Conservation (phyloP, 2,888 invertebrate genomes). For the Lasioglossum pauxillum region DNA sequence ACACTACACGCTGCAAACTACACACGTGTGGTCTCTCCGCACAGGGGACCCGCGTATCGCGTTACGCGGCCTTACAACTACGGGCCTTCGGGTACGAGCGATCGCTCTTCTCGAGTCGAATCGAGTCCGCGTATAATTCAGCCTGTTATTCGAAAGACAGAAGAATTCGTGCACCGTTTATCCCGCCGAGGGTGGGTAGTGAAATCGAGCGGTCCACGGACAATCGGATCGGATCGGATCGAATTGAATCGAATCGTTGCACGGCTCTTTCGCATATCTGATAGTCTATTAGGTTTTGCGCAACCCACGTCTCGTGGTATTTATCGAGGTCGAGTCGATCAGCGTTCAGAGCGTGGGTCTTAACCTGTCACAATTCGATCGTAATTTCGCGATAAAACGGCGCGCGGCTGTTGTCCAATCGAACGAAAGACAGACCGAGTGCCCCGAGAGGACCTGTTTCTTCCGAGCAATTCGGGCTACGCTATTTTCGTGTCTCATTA, state of each 20-base stretch:
- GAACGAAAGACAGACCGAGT: neutral
- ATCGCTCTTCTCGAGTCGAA: slow-evolving; percentile 42
- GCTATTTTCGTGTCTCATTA: slow-evolving; percentile 47
- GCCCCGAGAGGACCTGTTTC: slow-evolving; percentile 16
- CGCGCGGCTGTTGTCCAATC: slow-evolving; percentile 41
- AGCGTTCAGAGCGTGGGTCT: slow-evolving; percentile 52
- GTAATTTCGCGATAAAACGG: slow-evolving; percentile 54
- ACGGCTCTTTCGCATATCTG: slow-evolving; percentile 34
- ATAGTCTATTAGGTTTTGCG: slow-evolving; percentile 59
- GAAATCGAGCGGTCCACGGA: slow-evolving; percentile 29
- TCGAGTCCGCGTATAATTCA: slow-evolving; percentile 28
- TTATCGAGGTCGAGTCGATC: slow-evolving; percentile 57
- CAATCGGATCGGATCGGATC: slow-evolving; percentile 23
- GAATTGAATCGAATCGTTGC: slow-evolving; percentile 27
- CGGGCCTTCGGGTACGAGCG: slow-evolving; percentile 36
- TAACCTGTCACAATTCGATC: slow-evolving; percentile 64
- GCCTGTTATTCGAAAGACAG: slow-evolving; percentile 16
- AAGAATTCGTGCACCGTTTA: slow-evolving; percentile 7
- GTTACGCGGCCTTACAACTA: slow-evolving; percentile 63
- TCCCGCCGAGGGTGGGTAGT: neutral
- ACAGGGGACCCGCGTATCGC: slow-evolving; percentile 59
- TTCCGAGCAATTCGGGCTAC: slow-evolving; percentile 19
- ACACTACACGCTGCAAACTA: neutral
- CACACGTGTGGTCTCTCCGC: slow-evolving; percentile 72
- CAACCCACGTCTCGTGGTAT: slow-evolving; percentile 61